A percentile compares a stretch with the other conserved stretches of the same genome.
These are phyloP conservation scores for Hydractinia symbiolongicarpus DNA, from an alignment of 30 jellyfish, hydroid and myxozoan species.

Conservation along the genomic window DNA sequence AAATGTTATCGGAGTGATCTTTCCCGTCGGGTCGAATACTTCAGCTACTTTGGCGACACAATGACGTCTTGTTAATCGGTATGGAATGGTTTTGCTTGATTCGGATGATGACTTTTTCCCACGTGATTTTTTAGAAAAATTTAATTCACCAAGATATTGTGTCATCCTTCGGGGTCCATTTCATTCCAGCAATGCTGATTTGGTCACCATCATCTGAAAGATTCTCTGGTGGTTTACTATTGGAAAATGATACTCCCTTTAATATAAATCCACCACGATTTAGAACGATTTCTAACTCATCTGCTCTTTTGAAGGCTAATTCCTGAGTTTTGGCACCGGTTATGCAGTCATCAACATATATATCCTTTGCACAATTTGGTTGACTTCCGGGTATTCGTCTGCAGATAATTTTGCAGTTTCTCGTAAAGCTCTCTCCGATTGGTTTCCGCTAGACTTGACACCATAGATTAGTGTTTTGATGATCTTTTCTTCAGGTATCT, in stretches of 20 bases:
- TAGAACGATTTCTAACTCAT: conserved; percentile 9
- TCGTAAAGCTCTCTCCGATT: background rate
- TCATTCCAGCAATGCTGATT: background rate
- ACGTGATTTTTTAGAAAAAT: background rate
- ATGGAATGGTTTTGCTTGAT: background rate
- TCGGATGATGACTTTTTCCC: background rate
- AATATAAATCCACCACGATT: conserved; percentile 9
- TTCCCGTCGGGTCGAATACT: background rate
- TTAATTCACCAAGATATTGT: too few relatives aligned
- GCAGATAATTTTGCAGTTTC: background rate
- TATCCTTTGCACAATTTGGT: conserved; percentile 15
- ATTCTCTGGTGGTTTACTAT: background rate
- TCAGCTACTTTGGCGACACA: conserved; percentile 1
- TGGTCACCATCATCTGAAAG: too few relatives aligned
- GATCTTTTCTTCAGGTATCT: conserved; percentile 12
- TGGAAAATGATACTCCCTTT: background rate
- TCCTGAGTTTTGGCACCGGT: conserved; percentile 4
- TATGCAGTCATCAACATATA: conserved; percentile 22
- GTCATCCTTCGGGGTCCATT: too few relatives aligned
- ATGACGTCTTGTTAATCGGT: conserved; percentile 9
- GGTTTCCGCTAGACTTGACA: too few relatives aligned
- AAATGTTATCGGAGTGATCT: background rate
- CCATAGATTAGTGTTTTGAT: background rate
- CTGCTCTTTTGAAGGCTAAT: conserved; percentile 15
- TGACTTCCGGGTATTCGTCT: background rate